phyloP scores from a whole-genome alignment of 2,113 vertebrate species.

The Lampris incognitus region DNA sequence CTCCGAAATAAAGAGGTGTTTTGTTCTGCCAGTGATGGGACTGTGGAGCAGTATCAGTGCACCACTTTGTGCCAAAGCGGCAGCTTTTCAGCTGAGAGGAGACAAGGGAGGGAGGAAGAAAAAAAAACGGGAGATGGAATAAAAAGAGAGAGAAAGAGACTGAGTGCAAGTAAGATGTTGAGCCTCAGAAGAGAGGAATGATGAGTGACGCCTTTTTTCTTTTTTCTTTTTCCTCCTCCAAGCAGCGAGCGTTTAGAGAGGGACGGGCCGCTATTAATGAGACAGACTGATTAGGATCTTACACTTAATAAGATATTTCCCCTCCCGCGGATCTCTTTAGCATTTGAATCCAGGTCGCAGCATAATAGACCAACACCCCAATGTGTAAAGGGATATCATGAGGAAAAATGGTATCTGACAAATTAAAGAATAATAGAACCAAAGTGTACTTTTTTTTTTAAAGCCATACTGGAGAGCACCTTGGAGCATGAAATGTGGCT shows the following conservation, averaged over 20 bases:
- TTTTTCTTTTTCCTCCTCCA: neutral
- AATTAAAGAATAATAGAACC: constrained; percentile 54
- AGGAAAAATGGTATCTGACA: constrained; percentile 52
- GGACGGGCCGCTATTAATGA: constrained; percentile 30
- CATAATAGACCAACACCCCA: constrained; percentile 25
- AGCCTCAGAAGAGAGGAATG: constrained; percentile 6
- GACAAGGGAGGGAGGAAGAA: neutral
- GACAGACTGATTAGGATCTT: constrained; percentile 51
- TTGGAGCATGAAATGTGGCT: constrained; percentile 78
- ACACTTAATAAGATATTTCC: constrained; percentile 60
- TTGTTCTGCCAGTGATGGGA: constrained; percentile 43
- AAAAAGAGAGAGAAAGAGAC: constrained; percentile 27
- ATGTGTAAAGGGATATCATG: constrained; percentile 43
- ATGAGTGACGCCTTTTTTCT: constrained; percentile 14
- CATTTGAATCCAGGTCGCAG: constrained; percentile 52
- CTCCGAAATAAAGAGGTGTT: constrained; percentile 52
- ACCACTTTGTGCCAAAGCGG: constrained; percentile 63
- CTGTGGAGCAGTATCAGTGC: constrained; percentile 57
- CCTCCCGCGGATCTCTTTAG: constrained; percentile 55
- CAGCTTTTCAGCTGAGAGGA: constrained; percentile 14
- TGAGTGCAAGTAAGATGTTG: constrained; percentile 6
- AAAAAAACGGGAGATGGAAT: constrained; percentile 16
- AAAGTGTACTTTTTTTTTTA: constrained; percentile 50
- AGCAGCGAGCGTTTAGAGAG: constrained; percentile 32
- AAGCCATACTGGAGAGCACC: constrained; percentile 60